Percentiles rank a stretch among this genome's conserved stretches.
phyloP scores from a whole-genome alignment of 2,888 invertebrate genomes.

The Thumatha senex region DNA sequence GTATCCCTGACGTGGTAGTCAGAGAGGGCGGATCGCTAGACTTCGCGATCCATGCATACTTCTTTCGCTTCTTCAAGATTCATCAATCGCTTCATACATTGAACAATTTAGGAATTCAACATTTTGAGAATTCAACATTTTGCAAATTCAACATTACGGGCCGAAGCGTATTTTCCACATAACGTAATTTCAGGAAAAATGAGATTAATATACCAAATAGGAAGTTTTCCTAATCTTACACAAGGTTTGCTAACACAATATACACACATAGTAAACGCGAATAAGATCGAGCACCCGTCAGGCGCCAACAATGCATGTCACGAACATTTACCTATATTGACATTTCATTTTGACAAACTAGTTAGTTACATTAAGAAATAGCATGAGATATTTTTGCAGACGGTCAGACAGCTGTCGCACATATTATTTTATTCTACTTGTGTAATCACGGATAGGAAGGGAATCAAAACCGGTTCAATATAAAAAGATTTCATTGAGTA shows the following conservation, averaged over 20 bases:
- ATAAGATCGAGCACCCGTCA: constrained; percentile 45
- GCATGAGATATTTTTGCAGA: constrained; percentile 9
- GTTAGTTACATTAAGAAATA: constrained; percentile 14
- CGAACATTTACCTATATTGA: constrained; percentile 30
- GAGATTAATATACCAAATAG: neutral
- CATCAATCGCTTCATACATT: too few relatives aligned
- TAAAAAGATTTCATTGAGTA: neutral
- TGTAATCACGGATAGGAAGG: neutral
- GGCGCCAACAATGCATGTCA: constrained; percentile 39
- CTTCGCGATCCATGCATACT: too few relatives aligned
- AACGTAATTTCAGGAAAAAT: neutral
- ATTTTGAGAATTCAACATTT: too few relatives aligned
- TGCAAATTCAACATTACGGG: too few relatives aligned
- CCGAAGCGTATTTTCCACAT: too few relatives aligned
- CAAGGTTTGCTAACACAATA: constrained; percentile 48
- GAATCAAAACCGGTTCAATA: neutral
- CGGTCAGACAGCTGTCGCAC: neutral
- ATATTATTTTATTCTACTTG: neutral
- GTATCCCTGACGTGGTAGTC: too few relatives aligned
- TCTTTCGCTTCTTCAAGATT: too few relatives aligned
- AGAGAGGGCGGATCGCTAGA: too few relatives aligned
- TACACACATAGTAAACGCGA: constrained; percentile 45
- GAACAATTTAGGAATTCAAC: too few relatives aligned
- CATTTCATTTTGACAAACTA: constrained; percentile 20
- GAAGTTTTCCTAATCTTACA: constrained; percentile 3